phyloP scores from a whole-genome alignment of 1,140 invertebrate species.

The Pachypeltis micranthus region DNA sequence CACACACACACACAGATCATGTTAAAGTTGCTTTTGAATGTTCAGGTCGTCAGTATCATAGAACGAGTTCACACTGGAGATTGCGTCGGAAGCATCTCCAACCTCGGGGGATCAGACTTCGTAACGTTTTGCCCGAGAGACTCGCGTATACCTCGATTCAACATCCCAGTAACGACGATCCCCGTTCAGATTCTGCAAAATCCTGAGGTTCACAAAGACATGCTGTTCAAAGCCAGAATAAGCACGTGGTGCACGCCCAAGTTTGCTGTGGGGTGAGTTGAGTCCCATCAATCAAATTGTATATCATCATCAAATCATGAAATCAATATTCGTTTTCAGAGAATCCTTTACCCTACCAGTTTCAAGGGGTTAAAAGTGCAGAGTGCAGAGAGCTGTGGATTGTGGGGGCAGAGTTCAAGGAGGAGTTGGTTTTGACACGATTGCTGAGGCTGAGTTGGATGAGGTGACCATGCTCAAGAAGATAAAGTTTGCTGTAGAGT shows the following conservation, averaged over 20 bases:
- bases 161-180: conserved; percentile 48
- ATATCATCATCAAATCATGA: too few relatives aligned
- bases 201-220: conserved; percentile 34
- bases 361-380: too few relatives aligned
- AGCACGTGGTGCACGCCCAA: conserved; percentile 49
- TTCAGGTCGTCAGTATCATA: conserved; percentile 18
- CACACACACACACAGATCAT: too few relatives aligned
- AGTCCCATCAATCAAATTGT: not conserved
- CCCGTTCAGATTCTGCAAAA: conserved; percentile 42
- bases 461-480: too few relatives aligned
- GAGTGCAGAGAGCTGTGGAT: too few relatives aligned
- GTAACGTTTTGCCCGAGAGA: conserved; percentile 61
- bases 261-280: conserved; percentile 37
- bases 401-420: too few relatives aligned
- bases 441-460: too few relatives aligned
- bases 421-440: too few relatives aligned
- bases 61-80: conserved; percentile 45
- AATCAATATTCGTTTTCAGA: too few relatives aligned
- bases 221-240: conserved; percentile 58
- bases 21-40: too few relatives aligned
- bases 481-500: too few relatives aligned
- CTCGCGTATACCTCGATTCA: conserved; percentile 53
- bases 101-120: conserved; percentile 41
- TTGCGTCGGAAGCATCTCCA: conserved; percentile 51
- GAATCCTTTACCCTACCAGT: too few relatives aligned